Conservation (phyloP, 2,888 invertebrate species). For the Cheilosia grossa region DNA sequence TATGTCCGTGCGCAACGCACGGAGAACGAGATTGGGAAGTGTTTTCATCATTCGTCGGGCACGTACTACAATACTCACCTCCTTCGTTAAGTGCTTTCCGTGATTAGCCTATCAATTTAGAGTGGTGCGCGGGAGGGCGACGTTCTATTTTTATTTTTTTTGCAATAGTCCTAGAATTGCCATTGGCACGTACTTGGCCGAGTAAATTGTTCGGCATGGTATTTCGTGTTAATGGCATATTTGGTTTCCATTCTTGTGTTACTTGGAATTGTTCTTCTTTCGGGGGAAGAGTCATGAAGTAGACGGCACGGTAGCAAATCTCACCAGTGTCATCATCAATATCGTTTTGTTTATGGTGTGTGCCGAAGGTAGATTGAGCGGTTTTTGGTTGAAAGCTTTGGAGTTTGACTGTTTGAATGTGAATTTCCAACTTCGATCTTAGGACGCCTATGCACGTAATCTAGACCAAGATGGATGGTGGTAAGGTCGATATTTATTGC, state of each 20-base stretch:
- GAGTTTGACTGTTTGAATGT: conserved; percentile 8
- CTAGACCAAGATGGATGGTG: conserved; percentile 1
- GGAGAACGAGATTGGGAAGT: conserved; percentile 1
- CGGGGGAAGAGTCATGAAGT: background rate
- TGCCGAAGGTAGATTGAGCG: conserved; percentile 33
- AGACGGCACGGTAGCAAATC: background rate
- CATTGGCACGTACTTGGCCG: conserved; percentile 54
- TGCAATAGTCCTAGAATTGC: conserved; percentile 12
- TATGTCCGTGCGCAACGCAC: background rate
- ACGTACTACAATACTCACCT: conserved; percentile 33
- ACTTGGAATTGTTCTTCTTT: conserved; percentile 17
- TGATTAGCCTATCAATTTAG: conserved; percentile 54
- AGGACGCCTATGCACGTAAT: background rate
- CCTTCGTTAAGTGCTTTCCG: conserved; percentile 41
- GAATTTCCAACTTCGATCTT: background rate
- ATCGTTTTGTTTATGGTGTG: conserved; percentile 13
- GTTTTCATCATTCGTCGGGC: conserved; percentile 34
- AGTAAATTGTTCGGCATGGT: conserved; percentile 57
- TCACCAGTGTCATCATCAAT: conserved; percentile 44
- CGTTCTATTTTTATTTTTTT: conserved; percentile 35
- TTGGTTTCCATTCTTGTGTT: conserved; percentile 58
- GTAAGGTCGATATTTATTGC: background rate
- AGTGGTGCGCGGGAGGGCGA: conserved; percentile 4
- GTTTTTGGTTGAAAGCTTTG: conserved; percentile 23
- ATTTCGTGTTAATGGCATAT: conserved; percentile 62